phyloP scores from a whole-genome alignment of 2,797 vertebrate genomes.

The Coendou prehensilis region DNA sequence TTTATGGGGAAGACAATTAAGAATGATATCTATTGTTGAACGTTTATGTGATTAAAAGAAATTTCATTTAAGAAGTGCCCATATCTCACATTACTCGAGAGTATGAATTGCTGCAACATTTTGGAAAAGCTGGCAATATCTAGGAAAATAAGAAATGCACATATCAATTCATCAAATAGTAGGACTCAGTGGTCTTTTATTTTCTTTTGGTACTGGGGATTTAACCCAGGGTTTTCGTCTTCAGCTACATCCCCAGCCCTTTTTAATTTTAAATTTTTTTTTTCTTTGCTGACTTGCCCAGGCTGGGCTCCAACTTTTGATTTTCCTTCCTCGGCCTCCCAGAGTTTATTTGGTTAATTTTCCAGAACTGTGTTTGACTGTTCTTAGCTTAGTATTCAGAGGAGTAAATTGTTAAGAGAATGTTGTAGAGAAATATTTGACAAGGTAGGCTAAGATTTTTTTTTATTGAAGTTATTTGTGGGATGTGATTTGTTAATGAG shows the following conservation, averaged over 20 bases:
- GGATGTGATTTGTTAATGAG: neutral
- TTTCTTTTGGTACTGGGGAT: neutral
- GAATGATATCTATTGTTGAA: slow-evolving; percentile 38
- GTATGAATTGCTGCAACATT: slow-evolving; percentile 25
- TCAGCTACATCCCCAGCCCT: neutral
- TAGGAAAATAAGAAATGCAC: slow-evolving; percentile 43
- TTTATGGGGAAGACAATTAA: slow-evolving; percentile 11
- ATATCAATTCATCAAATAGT: neutral
- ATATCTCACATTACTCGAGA: neutral
- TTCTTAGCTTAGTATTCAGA: neutral
- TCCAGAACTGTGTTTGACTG: neutral
- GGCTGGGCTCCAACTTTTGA: neutral
- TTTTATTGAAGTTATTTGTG: neutral
- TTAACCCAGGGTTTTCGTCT: neutral
- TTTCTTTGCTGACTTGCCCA: neutral
- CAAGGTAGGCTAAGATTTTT: neutral
- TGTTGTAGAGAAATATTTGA: neutral
- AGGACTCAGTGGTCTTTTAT: neutral
- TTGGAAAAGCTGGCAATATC: slow-evolving; percentile 58
- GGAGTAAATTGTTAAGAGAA: neutral
- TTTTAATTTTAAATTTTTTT: neutral
- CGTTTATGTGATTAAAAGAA: slow-evolving; percentile 56
- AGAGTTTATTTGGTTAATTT: neutral
- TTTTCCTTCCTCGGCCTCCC: neutral
- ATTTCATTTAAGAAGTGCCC: slow-evolving; percentile 19